Base-by-base conservation (phyloP, 1,140 invertebrate genomes). In the Meloidogyne hapla region DNA sequence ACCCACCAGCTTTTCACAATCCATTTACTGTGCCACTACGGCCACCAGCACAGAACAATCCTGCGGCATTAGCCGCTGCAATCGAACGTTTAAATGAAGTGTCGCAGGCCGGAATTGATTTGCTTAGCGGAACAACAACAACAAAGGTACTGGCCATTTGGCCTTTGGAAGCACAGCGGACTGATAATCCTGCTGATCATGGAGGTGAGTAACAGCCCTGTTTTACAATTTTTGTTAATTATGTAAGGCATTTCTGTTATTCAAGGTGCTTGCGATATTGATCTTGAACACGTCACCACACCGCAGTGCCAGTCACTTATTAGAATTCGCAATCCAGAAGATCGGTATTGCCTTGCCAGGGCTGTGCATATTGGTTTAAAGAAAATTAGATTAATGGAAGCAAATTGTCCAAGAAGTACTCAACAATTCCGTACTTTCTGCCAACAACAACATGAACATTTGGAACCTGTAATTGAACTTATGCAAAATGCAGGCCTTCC, bases 361-460 rank as follows among this genome's bases (percentile, higher is more conserved):
- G 56, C 56, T n/a, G 56, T 61, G 15, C n/a, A 15, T 15, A 15
- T 61, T 15, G 56, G 56, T n/a, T n/a, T 61, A n/a, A n/a, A n/a
- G n/a, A n/a, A n/a, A n/a, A n/a, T n/a, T n/a, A n/a, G n/a, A n/a
- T n/a, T n/a, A n/a, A n/a, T n/a, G n/a, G n/a, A n/a, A n/a, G n/a
- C n/a, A n/a, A n/a, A n/a, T n/a, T n/a, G n/a, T n/a, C n/a, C n/a
- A 61, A 61, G 15, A 61, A 15, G 56, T n/a, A 61, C 56, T 15
- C 56, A 61, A 15, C 15, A 15, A 61, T 61, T 61, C 56, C 15
- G 56, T 15, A 61, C 56, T 15, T 61, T 61, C n/a, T 15, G 15
- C 15, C 56, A n/a, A n/a, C 56, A n/a, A 61, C 56, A 61, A 61
- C 56, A 61, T 61, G 56, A 61, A n/a, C 56, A 61, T 61, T 15